These are phyloP conservation scores for Andrena minutula DNA, from an alignment of 2,888 invertebrate genomes.

Conservation along the genomic window DNA sequence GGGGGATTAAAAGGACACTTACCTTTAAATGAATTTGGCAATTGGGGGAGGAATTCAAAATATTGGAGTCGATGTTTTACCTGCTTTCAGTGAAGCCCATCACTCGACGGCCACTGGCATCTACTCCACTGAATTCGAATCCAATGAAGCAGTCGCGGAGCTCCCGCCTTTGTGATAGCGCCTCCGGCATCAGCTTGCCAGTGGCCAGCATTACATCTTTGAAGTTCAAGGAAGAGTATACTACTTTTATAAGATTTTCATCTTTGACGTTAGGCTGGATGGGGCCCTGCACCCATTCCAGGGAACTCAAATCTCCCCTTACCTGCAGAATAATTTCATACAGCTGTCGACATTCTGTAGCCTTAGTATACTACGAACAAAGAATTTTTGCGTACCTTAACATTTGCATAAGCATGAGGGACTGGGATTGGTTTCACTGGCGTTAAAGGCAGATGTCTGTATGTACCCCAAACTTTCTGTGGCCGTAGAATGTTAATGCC, in stretches of 20 bases:
- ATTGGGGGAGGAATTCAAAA: no score
- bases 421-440: constrained; percentile 85
- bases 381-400: constrained; percentile 80
- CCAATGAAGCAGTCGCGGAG: constrained; percentile 89
- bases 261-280: constrained; percentile 71
- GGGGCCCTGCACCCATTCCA: constrained; percentile 93
- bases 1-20: no score
- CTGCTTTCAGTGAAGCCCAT: constrained; percentile 83
- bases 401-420: constrained; percentile 92
- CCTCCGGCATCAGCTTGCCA: constrained; percentile 94
- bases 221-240: constrained; percentile 95
- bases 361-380: neutral
- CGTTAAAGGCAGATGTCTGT: constrained; percentile 91
- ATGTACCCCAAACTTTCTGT: constrained; percentile 91
- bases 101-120: constrained; percentile 83
- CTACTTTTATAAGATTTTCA: constrained; percentile 86
- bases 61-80: constrained; percentile 24
- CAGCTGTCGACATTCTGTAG: neutral
- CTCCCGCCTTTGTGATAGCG: constrained; percentile 89
- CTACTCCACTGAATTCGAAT: constrained; percentile 89
- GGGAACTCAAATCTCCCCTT: constrained; percentile 94
- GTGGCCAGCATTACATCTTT: constrained; percentile 97
- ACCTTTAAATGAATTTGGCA: no score
- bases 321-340: constrained; percentile 80
- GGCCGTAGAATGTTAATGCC: constrained; percentile 89